phyloP scores from a whole-genome alignment of 2,888 invertebrate species.

The Eupithecia tripunctaria region DNA sequence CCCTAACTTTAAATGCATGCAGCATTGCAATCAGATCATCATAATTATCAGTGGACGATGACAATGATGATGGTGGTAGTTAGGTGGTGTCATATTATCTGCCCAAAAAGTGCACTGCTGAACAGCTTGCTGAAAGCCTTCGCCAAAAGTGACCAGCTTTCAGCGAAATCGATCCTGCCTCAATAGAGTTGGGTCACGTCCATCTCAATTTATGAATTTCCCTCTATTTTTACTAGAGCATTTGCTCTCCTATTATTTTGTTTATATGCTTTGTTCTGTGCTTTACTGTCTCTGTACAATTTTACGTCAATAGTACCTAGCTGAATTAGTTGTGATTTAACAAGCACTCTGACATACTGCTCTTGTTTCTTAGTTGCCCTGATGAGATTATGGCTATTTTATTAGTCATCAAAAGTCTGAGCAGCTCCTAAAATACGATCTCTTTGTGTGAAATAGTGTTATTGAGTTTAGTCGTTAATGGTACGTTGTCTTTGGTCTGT shows the following conservation, averaged over 20 bases:
- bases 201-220: too few relatives aligned
- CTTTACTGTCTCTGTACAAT: not conserved
- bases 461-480: constrained; percentile 33
- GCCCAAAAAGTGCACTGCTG: not conserved
- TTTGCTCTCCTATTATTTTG: not conserved
- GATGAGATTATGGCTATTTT: constrained; percentile 43
- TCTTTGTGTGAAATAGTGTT: constrained; percentile 42
- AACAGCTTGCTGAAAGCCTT: not conserved
- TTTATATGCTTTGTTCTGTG: not conserved
- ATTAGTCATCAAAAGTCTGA: constrained; percentile 45
- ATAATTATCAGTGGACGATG: not conserved
- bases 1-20: not conserved
- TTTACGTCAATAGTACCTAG: not conserved
- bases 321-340: not conserved
- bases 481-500: constrained; percentile 11
- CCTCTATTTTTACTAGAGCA: not conserved
- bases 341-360: not conserved
- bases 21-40: too few relatives aligned
- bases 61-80: too few relatives aligned
- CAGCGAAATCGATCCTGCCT: too few relatives aligned
- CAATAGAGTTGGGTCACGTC: too few relatives aligned
- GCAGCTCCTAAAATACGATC: constrained; percentile 39
- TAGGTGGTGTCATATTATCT: not conserved
- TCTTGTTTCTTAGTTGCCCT: constrained; percentile 1
- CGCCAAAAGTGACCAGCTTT: not conserved